These are phyloP conservation scores for Drosophila neocordata DNA, from an alignment of 1,140 invertebrate species.

Conservation along the genomic window DNA sequence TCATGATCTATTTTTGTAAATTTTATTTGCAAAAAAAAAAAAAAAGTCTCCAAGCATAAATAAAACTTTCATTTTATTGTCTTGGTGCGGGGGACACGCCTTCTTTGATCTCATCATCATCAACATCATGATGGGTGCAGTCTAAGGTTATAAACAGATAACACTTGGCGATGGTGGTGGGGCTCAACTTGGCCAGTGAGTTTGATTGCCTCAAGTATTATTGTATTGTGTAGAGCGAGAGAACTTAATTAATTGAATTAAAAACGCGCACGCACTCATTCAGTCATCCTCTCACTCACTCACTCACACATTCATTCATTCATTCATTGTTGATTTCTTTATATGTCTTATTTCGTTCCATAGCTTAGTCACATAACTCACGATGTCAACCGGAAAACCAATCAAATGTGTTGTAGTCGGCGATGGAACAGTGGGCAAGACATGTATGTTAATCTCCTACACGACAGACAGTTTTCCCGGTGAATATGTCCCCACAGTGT, in stretches of 20 bases:
- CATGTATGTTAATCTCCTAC: constrained; percentile 99
- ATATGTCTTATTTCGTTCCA: constrained; percentile 7
- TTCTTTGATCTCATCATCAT: constrained; percentile 57
- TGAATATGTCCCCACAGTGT: constrained; percentile 98
- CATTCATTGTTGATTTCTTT: constrained; percentile 17
- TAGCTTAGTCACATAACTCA: constrained; percentile 55
- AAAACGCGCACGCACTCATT: constrained; percentile 61
- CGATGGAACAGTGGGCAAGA: constrained; percentile 97
- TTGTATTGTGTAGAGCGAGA: not conserved
- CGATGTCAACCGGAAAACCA: constrained; percentile 92
- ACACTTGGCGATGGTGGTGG: constrained; percentile 7
- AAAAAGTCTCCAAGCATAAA: constrained; percentile 28
- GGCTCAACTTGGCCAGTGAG: not conserved
- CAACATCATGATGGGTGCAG: constrained; percentile 16
- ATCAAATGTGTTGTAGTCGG: constrained; percentile 93
- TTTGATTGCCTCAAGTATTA: constrained; percentile 72
- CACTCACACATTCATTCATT: constrained; percentile 26
- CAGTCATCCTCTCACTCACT: constrained; percentile 46
- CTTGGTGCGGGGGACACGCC: constrained; percentile 58
- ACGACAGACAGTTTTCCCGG: constrained; percentile 99
- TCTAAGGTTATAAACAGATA: constrained; percentile 23
- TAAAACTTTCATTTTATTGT: constrained; percentile 68
- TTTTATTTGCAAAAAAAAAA: constrained; percentile 70
- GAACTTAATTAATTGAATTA: constrained; percentile 79
- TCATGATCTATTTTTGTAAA: constrained; percentile 76